A percentile compares a stretch with the other conserved stretches of the same genome.
These are phyloP conservation scores for Mylabris phalerata DNA, from an alignment of 1,140 invertebrate genomes.

Conservation along the genomic window DNA sequence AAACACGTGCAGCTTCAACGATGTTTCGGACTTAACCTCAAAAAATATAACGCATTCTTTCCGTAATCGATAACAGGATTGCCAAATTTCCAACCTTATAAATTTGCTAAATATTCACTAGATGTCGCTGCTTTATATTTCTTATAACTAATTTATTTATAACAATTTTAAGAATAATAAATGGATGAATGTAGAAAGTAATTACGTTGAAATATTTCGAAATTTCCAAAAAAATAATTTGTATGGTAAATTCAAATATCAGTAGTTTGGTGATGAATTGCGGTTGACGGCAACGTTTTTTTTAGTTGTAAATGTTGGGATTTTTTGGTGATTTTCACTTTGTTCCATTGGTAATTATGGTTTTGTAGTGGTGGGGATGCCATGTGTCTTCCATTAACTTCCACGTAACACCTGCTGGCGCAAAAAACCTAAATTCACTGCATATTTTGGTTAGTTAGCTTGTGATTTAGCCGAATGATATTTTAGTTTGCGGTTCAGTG, in stretches of 20 bases:
- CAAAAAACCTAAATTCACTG: slow-evolving; percentile 11
- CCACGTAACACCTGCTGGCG: slow-evolving; percentile 29
- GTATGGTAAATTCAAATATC: no score
- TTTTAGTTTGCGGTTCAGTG: slow-evolving; percentile 7
- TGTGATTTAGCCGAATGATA: slow-evolving; percentile 4
- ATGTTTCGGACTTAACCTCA: slow-evolving; percentile 2
- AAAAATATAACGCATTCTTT: not conserved
- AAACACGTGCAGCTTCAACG: slow-evolving; percentile 7
- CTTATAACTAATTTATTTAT: no score
- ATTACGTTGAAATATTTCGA: no score
- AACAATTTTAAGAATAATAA: no score
- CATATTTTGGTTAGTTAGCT: slow-evolving; percentile 1
- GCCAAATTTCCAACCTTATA: no score
- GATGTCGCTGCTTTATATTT: no score
- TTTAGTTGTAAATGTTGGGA: not conserved
- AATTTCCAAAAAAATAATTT: no score
- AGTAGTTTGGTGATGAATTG: no score
- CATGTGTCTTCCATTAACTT: slow-evolving; percentile 29
- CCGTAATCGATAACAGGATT: no score
- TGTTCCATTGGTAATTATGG: not conserved
- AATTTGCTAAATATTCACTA: no score
- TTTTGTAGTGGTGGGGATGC: slow-evolving; percentile 20
- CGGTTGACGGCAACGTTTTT: no score
- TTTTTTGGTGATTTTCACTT: not conserved
- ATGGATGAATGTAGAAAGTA: no score